A percentile compares a stretch with the other conserved stretches of the same genome.
These are phyloP conservation scores for Aphis craccivora DNA, from an alignment of 1,140 invertebrate genomes.

Conservation along the genomic window DNA sequence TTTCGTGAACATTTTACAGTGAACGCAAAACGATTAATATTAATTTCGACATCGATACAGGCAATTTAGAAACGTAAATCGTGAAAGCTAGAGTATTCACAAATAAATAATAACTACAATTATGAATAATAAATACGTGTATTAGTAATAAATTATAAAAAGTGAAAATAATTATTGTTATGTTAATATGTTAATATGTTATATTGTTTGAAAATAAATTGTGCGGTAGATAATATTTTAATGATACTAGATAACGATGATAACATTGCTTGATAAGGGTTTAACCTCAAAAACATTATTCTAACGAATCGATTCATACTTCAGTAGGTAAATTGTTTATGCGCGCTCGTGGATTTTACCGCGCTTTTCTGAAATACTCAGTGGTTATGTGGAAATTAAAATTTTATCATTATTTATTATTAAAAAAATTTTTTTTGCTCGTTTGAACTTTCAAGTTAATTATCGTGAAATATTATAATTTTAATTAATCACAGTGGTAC, in stretches of 20 bases:
- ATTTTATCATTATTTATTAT: neutral
- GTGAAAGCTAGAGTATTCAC: neutral
- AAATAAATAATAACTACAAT: neutral
- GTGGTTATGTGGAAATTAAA: neutral
- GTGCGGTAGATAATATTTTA: neutral
- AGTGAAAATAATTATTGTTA: neutral
- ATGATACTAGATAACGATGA: neutral
- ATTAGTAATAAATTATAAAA: neutral
- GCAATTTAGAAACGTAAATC: neutral
- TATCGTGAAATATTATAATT: neutral
- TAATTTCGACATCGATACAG: neutral
- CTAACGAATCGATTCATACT: neutral
- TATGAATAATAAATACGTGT: too few species aligned
- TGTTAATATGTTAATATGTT: too few species aligned
- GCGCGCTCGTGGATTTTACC: slow-evolving; percentile 14
- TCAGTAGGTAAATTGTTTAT: slow-evolving; percentile 53
- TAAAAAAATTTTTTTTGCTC: neutral
- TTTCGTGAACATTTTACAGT: neutral
- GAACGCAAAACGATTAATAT: neutral
- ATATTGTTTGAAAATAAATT: slow-evolving; percentile 7
- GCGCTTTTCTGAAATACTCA: slow-evolving; percentile 45
- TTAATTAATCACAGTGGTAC: neutral
- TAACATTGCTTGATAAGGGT: neutral
- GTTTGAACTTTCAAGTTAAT: neutral
- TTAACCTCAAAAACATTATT: slow-evolving; percentile 11